Base-by-base conservation (phyloP, 2,888 invertebrate species). In the Amphipoea oculea region DNA sequence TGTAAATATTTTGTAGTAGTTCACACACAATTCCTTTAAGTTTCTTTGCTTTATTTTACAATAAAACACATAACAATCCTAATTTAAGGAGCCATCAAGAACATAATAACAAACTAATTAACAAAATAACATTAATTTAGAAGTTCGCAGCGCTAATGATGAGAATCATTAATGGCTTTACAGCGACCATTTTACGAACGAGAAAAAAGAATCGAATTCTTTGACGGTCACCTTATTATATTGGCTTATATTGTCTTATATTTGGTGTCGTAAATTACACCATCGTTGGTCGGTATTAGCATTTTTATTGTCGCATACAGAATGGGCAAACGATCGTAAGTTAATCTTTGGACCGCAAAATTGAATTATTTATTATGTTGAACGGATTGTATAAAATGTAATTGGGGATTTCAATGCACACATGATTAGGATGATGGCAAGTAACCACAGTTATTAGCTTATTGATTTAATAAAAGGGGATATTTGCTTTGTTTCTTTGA, bases 241-340 rank as follows among this genome's bases (percentile, higher is more conserved):
- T 80, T 82, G 76, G 82, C 42, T 72, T 81, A 72, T 72, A 81
- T 73, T 89, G 89, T 91, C 79, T 89, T 82, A 84, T 70, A 82
- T 82, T 81, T 48, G 76, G 79, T 89, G 91, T 92, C 92, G 93
- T 96, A 96, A 96, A 95, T 96, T 95, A 96, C 92, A 92, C 90
- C 93, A 91, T 95, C 92, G 94, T 95, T 95, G 94, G 90, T 74
- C 85, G 86, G 92, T 92, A 96, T 96, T 96, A 95, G 94, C 96
- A 96, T 96, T 95, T 96, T 96, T 96, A 96, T 95, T 96, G 96
- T 96, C 96, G 92, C 94, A 94, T 93, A 93, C 93, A 90, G 92
- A 93, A 93, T 93, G 95, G 94, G 93, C 93, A 92, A 75, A 94
- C 94, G 93, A 89, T 93, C 92, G 94, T 95, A 94, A 95, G 95